Evolutionary conservation across 2,888 invertebrate species (phyloP).

Genomic region (Troides helena): DNA sequence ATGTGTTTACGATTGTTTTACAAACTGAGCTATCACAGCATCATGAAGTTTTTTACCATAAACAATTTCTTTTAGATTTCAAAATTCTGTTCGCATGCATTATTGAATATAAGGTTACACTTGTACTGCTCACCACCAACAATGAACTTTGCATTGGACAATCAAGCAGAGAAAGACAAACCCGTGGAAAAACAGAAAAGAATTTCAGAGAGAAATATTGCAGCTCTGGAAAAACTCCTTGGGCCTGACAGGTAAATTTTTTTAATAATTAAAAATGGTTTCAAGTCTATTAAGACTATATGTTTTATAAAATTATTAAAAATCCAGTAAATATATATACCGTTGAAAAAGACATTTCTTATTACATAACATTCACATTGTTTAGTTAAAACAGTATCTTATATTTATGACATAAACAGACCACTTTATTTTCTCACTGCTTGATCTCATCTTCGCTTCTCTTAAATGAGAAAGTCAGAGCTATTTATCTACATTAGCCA

Average conservation of each 20-base stretch:
- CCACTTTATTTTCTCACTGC: too few relatives aligned
- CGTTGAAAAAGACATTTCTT: too few relatives aligned
- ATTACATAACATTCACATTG: too few relatives aligned
- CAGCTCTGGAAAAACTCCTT: conserved; percentile 53
- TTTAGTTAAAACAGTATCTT: too few relatives aligned
- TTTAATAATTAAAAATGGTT: conserved; percentile 10
- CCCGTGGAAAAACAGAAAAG: conserved; percentile 46
- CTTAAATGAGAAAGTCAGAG: too few relatives aligned
- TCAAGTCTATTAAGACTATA: too few relatives aligned
- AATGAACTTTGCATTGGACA: conserved; percentile 54
- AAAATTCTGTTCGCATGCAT: conserved; percentile 59
- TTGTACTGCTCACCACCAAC: conserved; percentile 68
- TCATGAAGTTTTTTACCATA: not conserved
- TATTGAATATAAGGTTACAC: conserved; percentile 65
- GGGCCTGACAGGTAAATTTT: conserved; percentile 52
- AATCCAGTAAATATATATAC: too few relatives aligned
- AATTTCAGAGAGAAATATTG: conserved; percentile 59
- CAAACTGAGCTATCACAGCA: not conserved
- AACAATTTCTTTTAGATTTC: conserved; percentile 51
- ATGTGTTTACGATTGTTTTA: too few relatives aligned
- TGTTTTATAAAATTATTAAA: too few relatives aligned
- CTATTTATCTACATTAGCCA: too few relatives aligned
- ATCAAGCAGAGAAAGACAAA: conserved; percentile 36
- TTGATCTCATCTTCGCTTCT: too few relatives aligned
- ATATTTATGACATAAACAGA: too few relatives aligned